A percentile compares a stretch with the other conserved stretches of the same genome.
These are phyloP conservation scores for Eupithecia dodoneata DNA, from an alignment of 2,888 invertebrate species.

Conservation along the genomic window DNA sequence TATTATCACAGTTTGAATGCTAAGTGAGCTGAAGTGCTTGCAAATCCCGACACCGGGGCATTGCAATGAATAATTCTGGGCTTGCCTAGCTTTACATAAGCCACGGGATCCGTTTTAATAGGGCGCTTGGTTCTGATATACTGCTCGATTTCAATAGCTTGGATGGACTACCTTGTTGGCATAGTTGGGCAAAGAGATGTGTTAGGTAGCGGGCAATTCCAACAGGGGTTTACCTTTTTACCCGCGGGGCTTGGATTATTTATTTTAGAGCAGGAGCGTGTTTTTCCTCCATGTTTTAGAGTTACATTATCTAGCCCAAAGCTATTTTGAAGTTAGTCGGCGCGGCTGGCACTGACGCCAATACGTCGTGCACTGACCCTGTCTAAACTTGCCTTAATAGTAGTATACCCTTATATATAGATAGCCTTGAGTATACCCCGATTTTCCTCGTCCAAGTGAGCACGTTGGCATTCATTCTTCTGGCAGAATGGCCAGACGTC, in stretches of 20 bases:
- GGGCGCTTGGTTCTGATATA: neutral
- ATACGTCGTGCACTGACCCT: no score
- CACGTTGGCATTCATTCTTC: neutral
- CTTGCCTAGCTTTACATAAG: conserved; percentile 29
- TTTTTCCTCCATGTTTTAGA: no score
- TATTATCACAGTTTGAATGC: conserved; percentile 7
- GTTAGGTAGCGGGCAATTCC: neutral
- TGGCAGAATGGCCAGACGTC: neutral
- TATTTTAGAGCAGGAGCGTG: neutral
- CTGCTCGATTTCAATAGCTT: conserved; percentile 4
- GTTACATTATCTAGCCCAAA: no score
- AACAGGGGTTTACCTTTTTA: neutral
- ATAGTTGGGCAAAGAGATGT: neutral
- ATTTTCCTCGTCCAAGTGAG: no score
- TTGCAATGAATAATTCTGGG: conserved; percentile 34
- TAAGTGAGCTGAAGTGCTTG: conserved; percentile 11
- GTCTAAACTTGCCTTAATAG: no score
- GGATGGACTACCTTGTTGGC: neutral
- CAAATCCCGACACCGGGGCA: conserved; percentile 24
- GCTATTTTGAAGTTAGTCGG: no score
- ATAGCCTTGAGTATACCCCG: no score
- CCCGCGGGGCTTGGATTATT: neutral
- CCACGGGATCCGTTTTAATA: conserved; percentile 10
- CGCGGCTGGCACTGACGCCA: no score
- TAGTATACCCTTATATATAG: no score